Conservation (phyloP, 2,797 vertebrate genomes). For the Bradypodion pumilum region DNA sequence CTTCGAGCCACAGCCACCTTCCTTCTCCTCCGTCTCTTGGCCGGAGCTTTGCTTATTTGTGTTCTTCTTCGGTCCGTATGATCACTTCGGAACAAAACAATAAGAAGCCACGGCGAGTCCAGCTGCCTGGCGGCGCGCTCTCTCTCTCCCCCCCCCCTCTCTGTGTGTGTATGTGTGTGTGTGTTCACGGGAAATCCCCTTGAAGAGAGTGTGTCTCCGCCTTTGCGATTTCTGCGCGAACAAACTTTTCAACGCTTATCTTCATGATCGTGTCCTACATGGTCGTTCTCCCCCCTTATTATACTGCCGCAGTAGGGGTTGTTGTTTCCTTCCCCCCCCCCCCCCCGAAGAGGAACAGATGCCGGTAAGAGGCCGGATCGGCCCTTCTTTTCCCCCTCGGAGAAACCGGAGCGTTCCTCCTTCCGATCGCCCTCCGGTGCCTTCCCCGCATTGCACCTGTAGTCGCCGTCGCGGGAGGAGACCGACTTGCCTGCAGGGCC, state of each 20-base stretch:
- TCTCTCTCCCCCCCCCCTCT: rapidly evolving
- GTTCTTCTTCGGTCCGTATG: neutral
- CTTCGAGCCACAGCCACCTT: no score
- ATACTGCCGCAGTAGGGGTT: no score
- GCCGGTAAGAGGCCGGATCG: no score
- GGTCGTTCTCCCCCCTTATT: no score
- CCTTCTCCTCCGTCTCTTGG: neutral
- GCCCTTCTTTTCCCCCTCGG: no score
- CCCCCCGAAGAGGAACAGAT: neutral
- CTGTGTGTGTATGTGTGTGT: no score
- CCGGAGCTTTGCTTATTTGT: neutral
- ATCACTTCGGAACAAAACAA: neutral
- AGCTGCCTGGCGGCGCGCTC: neutral
- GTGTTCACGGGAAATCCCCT: neutral
- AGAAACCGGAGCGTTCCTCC: no score
- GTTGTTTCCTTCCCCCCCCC: neutral
- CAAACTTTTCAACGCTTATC: no score
- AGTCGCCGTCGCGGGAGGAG: neutral
- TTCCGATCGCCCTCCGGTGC: neutral
- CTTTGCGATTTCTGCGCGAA: neutral
- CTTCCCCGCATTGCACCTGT: slow-evolving; percentile 26
- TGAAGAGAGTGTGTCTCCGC: neutral
- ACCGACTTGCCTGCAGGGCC: neutral
- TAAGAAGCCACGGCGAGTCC: neutral
- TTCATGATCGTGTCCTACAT: no score